Evolutionary conservation across 1,140 invertebrate genomes (phyloP), one percentile per base, ranked within the genome.

Genomic region (Trichogramma pretiosum): DNA sequence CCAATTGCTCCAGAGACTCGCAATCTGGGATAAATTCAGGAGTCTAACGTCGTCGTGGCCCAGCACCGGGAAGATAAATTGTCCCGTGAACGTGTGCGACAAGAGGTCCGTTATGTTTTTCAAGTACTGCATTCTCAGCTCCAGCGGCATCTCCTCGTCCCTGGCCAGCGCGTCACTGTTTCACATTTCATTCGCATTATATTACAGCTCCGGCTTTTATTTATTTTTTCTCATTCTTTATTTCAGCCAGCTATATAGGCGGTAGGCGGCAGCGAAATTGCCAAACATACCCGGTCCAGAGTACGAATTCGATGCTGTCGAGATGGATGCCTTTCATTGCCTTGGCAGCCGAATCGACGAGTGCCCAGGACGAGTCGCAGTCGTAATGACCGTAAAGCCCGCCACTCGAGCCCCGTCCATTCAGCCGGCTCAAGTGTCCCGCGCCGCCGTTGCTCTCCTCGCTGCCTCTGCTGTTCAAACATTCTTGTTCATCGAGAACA

Each of bases 251-350:
- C n/a, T n/a, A n/a, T n/a, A n/a, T n/a, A n/a, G n/a, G n/a, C n/a
- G n/a, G n/a, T n/a, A n/a, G n/a, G n/a, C n/a, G n/a, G n/a, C n/a
- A n/a, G n/a, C n/a, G n/a, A n/a, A n/a, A n/a, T n/a, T n/a, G n/a
- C n/a, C n/a, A n/a, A n/a, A 38, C 60, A 48, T 74, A 92, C 89
- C 91, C 91, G 16, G 91, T 93, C 90, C 90, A 94, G 7, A 94
- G 68, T 13, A 93, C 85, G 62, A 93, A 94, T 68, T 93, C 88
- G 21, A 92, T 86, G 57, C 88, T 84, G 59, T 89, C 82, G 7
- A 83, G 80, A 55, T 83, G 82, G 50, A 83, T 79, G 28, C 77
- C 76, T 62, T 52, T 47, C 90, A 94, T 93, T 38, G 84, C 81
- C 57, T 77, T 75, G 10, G 87, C 80, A 1, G 89, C 87, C 16